Base-by-base conservation (phyloP, 2,888 invertebrate genomes). In the Hypselothyrea guttata region DNA sequence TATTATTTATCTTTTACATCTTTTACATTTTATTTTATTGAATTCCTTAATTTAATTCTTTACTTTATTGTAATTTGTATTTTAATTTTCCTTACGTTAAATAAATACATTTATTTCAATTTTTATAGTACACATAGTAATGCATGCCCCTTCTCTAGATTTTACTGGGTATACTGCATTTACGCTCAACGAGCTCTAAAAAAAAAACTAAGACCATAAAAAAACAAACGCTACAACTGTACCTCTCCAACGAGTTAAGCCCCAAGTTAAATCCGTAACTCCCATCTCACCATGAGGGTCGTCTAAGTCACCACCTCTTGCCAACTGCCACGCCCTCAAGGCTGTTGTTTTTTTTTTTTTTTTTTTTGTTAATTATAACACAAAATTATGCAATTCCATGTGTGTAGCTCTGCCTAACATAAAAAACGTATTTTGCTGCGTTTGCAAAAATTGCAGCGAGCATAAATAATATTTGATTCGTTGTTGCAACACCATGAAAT, bases 381-480 rank as follows among this genome's bases (percentile, higher is more conserved):
- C 37, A 45, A 77, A 77, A 86, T 82, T 81, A 86, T 81, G 81
- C 81, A 61, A 64, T 69, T 74, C 56, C 81, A 81, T 86, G 81
- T 58, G 45, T 73, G 59, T 15, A 59, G 49, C 41, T 59, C 52
- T 35, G 35, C 9, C 69, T 35, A 57, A 41, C 45, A 58, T 35
- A 49, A 55, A 55, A 55, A 60, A 57, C 42, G n/a, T 51, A 34
- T 71, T 77, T 70, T 67, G 75, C 71, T 9, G n/a, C 27, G 58
- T 58, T 63, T 44, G 77, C 84, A 59, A 42, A 74, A 63, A 57
- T 37, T 54, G 33, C 45, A 45, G 31, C 15, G 31, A 11, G 54
- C 46, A 83, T 72, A 85, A 70, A 79, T 79, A 79, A 76, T 66
- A 83, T 79, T 83, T 75, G 76, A 72, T 66, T 71, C 56, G 31